Conservation (phyloP, 2,888 invertebrate genomes). For the Callinectes sapidus region DNA sequence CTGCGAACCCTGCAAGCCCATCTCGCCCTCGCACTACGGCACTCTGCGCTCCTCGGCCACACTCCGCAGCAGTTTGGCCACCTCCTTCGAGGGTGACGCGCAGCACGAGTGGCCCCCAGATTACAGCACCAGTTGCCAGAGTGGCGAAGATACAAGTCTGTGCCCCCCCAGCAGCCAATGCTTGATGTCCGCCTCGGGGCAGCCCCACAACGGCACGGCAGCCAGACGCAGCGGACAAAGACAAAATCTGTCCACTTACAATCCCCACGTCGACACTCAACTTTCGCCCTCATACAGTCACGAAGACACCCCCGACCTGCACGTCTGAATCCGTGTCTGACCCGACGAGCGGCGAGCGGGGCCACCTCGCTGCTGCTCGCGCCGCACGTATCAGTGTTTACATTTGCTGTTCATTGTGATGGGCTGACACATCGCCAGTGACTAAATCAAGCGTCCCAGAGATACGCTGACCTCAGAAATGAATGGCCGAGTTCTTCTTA, state of each 20-base stretch:
- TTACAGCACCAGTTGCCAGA: constrained; percentile 66
- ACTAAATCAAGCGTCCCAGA: not conserved
- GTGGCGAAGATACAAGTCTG: constrained; percentile 41
- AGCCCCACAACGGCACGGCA: constrained; percentile 61
- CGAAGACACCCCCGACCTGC: constrained; percentile 55
- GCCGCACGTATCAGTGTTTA: not conserved
- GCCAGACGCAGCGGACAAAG: constrained; percentile 41
- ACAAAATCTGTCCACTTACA: constrained; percentile 45
- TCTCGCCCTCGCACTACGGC: constrained; percentile 71
- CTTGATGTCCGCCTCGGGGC: constrained; percentile 45
- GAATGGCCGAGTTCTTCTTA: not conserved
- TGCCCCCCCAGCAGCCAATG: constrained; percentile 43
- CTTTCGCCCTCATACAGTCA: constrained; percentile 50
- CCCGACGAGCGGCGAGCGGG: not conserved
- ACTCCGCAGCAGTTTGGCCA: constrained; percentile 65
- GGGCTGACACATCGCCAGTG: not conserved
- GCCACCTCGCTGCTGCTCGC: not conserved
- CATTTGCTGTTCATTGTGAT: constrained; percentile 7
- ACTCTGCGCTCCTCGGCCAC: constrained; percentile 71
- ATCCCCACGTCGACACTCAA: constrained; percentile 61
- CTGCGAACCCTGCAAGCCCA: constrained; percentile 53
- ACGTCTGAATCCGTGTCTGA: constrained; percentile 47
- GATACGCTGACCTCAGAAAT: constrained; percentile 7
- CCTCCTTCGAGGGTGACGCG: constrained; percentile 64
- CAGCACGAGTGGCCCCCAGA: constrained; percentile 72